Evolutionary conservation across 2,797 vertebrate genomes (phyloP), one percentile per base, ranked within the genome.

Genomic region (Synaphobranchus kaupii): DNA sequence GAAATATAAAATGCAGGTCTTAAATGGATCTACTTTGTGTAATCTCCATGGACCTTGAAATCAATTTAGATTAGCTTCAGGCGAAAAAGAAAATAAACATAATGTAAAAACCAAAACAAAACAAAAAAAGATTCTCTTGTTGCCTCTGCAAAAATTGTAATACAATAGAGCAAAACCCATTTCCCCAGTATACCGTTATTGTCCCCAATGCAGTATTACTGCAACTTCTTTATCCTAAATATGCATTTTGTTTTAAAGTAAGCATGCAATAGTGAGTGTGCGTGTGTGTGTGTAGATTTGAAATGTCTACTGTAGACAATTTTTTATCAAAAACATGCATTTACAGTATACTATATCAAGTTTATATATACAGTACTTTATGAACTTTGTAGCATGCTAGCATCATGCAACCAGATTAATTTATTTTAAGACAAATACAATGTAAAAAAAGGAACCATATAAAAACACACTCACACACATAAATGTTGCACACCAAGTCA

Each of bases 1-100:
- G 66, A 86, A 39, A 39, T 86, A 84, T 84, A 78, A 84, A 60
- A 86, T 88, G 83, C 39, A 87, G 84, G 88, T 87, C 20, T 71
- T 50, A 22, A 85, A 52, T 86, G 54, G 80, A 86, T 86, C 28
- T 73, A 22, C 34, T 76, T n/a, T 63, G 20, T 82, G 80, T 52
- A 25, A 52, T 82, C 80, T 82, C 80, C 22, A 20, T 48, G 3
- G 81, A 73, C 34, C n/a, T 47, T 71, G 54, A 66, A 81, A 86
- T 86, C 76, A 25, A 48, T 39, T 58, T 56, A 54, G 28, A 34
- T 76, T 76, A 12, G 68, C 68, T 78, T 86, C 12, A 39, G 63
- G 0, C 76, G 86, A 84, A 15, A 50, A 58, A 63, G 58, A 84
- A 3, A 17, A n/a, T 34, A 54, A 44, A 1, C 2, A 54, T 2